These are phyloP conservation scores for Paracentrotus lividus DNA, from an alignment of 53 echinoderm and acorn worm genomes.

Conservation along the genomic window DNA sequence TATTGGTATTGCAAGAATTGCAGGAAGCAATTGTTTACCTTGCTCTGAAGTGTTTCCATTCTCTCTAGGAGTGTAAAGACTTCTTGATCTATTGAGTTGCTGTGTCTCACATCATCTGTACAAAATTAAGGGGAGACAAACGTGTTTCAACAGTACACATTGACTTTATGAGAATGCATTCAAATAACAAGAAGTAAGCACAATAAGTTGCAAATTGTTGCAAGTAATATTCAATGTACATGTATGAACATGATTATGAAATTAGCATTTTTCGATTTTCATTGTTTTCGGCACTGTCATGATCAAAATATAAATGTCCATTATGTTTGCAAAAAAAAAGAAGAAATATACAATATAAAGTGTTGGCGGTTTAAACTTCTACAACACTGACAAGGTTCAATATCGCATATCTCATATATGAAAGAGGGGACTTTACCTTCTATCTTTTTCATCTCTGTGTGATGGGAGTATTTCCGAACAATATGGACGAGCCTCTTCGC, in stretches of 20 bases:
- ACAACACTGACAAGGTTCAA: neutral
- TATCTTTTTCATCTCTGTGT: constrained; percentile 94
- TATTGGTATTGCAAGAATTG: neutral
- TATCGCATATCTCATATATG: neutral
- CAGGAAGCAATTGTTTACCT: constrained; percentile 78
- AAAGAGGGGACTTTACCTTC: constrained; percentile 89
- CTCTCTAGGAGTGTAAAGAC: constrained; percentile 91
- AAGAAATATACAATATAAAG: no score
- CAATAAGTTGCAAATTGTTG: no score
- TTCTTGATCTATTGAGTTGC: constrained; percentile 93
- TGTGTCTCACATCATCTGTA: constrained; percentile 91
- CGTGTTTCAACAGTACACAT: neutral
- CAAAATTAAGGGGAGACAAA: neutral
- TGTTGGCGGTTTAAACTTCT: no score
- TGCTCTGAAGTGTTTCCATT: constrained; percentile 95
- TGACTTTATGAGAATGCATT: neutral
- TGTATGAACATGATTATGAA: no score
- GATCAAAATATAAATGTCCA: no score
- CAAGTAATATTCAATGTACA: no score
- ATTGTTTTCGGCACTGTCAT: no score
- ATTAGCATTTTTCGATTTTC: no score
- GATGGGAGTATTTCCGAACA: constrained; percentile 92
- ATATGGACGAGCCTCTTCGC: constrained; percentile 89
- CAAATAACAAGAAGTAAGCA: neutral
- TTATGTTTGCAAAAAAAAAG: no score